phyloP scores from a whole-genome alignment of 2,797 vertebrate genomes.

The Pempheris klunzingeri region DNA sequence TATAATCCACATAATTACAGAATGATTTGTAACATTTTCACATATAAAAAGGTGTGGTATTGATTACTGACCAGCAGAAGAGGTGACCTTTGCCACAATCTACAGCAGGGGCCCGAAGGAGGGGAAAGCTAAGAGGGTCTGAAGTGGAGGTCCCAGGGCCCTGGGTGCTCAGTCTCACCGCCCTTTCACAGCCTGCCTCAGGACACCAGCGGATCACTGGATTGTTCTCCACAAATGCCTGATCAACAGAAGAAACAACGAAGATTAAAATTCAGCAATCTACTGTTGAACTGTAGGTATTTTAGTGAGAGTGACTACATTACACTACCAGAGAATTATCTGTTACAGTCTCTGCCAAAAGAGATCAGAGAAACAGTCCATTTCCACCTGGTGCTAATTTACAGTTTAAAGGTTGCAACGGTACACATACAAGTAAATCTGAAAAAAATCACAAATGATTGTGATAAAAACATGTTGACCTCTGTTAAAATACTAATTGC shows the following conservation, averaged over 20 bases:
- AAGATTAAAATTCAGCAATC: not conserved
- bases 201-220: conserved; percentile 99
- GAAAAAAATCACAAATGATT: not conserved
- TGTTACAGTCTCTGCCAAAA: not conserved
- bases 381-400: not conserved
- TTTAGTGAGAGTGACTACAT: not conserved
- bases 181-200: conserved; percentile 94
- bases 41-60: not conserved
- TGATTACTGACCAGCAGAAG: conserved; percentile 93
- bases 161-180: conserved; percentile 93
- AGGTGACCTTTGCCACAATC: conserved; percentile 98
- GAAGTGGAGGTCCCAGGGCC: conserved; percentile 89
- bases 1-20: not conserved
- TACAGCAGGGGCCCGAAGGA: conserved; percentile 95
- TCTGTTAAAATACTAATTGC: not conserved
- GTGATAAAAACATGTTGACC: not conserved
- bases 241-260: conserved; percentile 25
- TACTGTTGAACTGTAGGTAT: not conserved
- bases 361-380: not conserved
- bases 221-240: conserved; percentile 99
- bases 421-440: not conserved
- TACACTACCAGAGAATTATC: too few relatives aligned
- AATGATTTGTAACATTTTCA: not conserved
- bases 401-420: not conserved
- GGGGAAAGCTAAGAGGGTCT: conserved; percentile 91